phyloP scores from a whole-genome alignment of 2,888 invertebrate genomes.

The Incurvaria masculella region DNA sequence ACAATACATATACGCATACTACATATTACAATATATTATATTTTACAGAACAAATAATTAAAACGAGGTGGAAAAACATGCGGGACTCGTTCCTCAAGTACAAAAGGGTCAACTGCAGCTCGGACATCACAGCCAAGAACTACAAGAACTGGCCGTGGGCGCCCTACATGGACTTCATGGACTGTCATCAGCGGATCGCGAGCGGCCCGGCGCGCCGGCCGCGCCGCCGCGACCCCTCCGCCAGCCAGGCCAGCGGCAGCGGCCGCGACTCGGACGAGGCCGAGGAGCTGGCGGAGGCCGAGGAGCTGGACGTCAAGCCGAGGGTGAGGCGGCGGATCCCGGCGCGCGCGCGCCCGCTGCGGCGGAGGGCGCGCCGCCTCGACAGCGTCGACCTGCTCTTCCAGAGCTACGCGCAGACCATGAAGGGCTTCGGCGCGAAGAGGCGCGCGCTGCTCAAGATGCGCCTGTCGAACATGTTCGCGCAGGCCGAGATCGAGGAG shows the following conservation, averaged over 20 bases:
- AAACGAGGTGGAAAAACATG: neutral
- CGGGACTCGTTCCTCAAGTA: neutral
- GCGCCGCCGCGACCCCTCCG: neutral
- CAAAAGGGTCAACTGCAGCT: neutral
- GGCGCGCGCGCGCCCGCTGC: neutral
- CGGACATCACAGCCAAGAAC: neutral
- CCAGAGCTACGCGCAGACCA: neutral
- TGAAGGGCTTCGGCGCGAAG: neutral
- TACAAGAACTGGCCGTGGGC: conserved; percentile 1
- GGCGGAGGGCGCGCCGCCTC: neutral
- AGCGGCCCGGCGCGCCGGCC: neutral
- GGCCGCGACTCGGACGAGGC: neutral
- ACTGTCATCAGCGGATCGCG: neutral
- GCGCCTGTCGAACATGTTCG: neutral
- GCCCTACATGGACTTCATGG: neutral
- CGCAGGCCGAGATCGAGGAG: neutral
- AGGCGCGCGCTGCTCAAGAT: neutral
- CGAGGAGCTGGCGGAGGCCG: neutral
- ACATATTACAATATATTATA: too few relatives aligned
- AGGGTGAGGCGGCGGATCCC: neutral
- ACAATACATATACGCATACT: too few relatives aligned
- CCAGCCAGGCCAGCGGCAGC: neutral
- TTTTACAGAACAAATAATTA: neutral
- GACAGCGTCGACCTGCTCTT: neutral
- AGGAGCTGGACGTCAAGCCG: neutral